These are phyloP conservation scores for Natrix natrix DNA, from an alignment of 2,797 vertebrate genomes.

Conservation along the genomic window DNA sequence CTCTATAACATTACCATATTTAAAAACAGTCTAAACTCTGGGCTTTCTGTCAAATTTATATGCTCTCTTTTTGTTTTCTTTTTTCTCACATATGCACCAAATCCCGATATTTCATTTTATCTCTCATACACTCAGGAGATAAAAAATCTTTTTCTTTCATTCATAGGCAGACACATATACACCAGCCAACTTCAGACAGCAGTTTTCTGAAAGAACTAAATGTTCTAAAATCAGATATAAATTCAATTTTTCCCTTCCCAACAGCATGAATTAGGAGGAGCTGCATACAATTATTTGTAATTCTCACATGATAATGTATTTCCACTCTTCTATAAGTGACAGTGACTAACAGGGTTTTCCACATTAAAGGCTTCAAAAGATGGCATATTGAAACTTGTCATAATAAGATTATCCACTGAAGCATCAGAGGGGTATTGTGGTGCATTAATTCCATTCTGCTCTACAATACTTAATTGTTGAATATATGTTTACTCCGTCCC, in stretches of 20 bases:
- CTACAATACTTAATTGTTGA: constrained; percentile 38
- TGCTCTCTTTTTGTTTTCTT: not conserved
- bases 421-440: not conserved
- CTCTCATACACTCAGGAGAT: not conserved
- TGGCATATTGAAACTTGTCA: constrained; percentile 10
- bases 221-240: not conserved
- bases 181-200: not conserved
- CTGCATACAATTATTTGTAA: not conserved
- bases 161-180: not conserved
- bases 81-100: not conserved
- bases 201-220: not conserved
- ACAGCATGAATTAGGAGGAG: not conserved
- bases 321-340: not conserved
- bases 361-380: not conserved
- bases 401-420: constrained; percentile 1
- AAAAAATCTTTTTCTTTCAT: not conserved
- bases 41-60: not conserved
- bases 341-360: constrained; percentile 25
- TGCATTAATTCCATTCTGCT: constrained; percentile 29
- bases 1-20: not conserved
- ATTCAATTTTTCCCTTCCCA: not conserved
- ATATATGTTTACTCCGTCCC: not conserved
- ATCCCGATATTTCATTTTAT: not conserved
- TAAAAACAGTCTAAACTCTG: not conserved
- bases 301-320: not conserved